Evolutionary conservation across 2,888 invertebrate genomes (phyloP).

Genomic region (Lepidocyrtoides sp.): DNA sequence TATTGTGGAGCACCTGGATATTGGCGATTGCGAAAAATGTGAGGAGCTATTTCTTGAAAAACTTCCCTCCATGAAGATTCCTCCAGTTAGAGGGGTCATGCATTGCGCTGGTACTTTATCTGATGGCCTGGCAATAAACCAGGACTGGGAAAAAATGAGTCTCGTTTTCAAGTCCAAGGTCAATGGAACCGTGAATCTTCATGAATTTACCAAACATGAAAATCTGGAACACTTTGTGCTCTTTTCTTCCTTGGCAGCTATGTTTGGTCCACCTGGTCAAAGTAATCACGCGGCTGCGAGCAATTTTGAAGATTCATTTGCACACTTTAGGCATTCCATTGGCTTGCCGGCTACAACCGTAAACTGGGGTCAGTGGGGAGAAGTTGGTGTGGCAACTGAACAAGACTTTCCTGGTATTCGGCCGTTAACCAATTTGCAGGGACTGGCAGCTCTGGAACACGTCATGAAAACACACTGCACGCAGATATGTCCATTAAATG

Average conservation of each 20-base stretch:
- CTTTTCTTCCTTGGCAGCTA: conserved; percentile 38
- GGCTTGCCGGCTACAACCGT: conserved; percentile 74
- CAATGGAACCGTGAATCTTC: conserved; percentile 60
- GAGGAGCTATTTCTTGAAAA: background rate
- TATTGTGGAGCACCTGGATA: background rate
- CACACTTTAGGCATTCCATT: conserved; percentile 65
- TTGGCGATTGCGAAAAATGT: conserved; percentile 22
- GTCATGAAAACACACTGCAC: conserved; percentile 64
- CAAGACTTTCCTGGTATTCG: conserved; percentile 72
- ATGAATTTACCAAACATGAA: conserved; percentile 45
- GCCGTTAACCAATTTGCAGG: conserved; percentile 69
- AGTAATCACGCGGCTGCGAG: conserved; percentile 70
- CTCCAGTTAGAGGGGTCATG: conserved; percentile 63
- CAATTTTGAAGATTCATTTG: conserved; percentile 71
- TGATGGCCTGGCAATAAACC: conserved; percentile 55
- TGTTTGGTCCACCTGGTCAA: conserved; percentile 65
- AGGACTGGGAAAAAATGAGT: conserved; percentile 41
- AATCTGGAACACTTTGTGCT: conserved; percentile 75
- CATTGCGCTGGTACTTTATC: conserved; percentile 62
- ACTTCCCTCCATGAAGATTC: conserved; percentile 5
- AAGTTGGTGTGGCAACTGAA: conserved; percentile 73
- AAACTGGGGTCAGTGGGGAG: conserved; percentile 79
- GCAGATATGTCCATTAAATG: conserved; percentile 65
- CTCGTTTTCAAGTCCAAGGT: conserved; percentile 49
- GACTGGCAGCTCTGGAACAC: conserved; percentile 64